Base-by-base conservation (phyloP, 1,140 invertebrate species). In the Drosophila asahinai region DNA sequence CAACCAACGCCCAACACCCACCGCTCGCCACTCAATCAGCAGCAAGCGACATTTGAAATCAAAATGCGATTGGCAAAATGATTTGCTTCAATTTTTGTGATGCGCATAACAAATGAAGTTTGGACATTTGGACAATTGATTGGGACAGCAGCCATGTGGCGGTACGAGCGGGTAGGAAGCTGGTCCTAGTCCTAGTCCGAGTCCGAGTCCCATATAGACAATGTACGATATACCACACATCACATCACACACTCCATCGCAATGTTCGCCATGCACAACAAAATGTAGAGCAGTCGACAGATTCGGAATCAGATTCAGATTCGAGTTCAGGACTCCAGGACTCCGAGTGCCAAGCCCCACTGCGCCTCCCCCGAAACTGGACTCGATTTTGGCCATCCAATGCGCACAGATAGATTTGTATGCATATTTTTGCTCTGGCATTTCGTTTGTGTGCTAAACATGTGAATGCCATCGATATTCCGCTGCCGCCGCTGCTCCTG, bases 61-160 rank as follows among this genome's bases (percentile, higher is more conserved):
- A 89, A 89, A 89, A 89, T 89, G 86, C 86, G 86, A 90, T 89
- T 89, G 86, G 86, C 86, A 86, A 89, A 89, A 89, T 89, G 86
- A 89, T 89, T 89, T 89, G 86, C 86, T 89, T 90, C 75, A 89
- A 90, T 90, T 89, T 89, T 89, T 89, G 86, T 89, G 86, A 89
- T 89, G 86, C 86, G 86, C 78, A 89, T 89, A 90, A 86, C 81
- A 89, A 89, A 89, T 89, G 86, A 89, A 89, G 86, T 89, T 90
- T 89, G 86, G 84, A 89, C 86, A 84, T 84, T 84, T 81, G 84
- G 86, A 89, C 81, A 90, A 90, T 90, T 89, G 84, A 90, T 89
- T 89, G 86, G 81, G 81, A 86, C 80, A 77, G 74, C 68, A 27
- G 77, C 63, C 77, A 81, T 79, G 66, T 51, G 70, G 45, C 70